phyloP scores from a whole-genome alignment of 2,113 vertebrate species.

The Gobiocypris rarus region DNA sequence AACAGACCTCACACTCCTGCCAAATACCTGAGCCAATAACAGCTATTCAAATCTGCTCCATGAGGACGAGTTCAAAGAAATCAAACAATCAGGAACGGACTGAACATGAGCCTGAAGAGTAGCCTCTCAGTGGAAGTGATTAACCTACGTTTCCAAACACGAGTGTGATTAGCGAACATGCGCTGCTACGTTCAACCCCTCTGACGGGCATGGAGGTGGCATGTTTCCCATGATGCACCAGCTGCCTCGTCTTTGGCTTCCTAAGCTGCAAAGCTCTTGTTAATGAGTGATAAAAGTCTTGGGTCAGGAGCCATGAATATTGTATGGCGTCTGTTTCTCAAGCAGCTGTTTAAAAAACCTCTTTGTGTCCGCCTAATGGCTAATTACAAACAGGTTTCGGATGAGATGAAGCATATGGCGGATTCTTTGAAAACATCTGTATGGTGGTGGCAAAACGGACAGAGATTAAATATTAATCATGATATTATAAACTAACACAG shows the following conservation, averaged over 20 bases:
- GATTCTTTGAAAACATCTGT: slow-evolving; percentile 69
- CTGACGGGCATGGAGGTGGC: not conserved
- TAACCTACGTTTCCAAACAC: not conserved
- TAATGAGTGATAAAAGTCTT: slow-evolving; percentile 61
- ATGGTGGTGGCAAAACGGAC: slow-evolving; percentile 48
- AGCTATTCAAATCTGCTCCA: slow-evolving; percentile 25
- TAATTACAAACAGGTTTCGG: slow-evolving; percentile 56
- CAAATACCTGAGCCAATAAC: slow-evolving; percentile 29
- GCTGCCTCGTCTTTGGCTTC: slow-evolving; percentile 6
- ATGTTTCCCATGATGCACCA: slow-evolving; percentile 33
- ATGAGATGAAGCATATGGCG: slow-evolving; percentile 66
- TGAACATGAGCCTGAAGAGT: slow-evolving; percentile 1
- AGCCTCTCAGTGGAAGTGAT: slow-evolving; percentile 7
- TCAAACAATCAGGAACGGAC: slow-evolving; percentile 14
- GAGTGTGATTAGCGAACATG: not conserved
- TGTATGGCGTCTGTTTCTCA: slow-evolving; percentile 51
- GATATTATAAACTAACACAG: slow-evolving; percentile 62
- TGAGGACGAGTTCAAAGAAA: slow-evolving; percentile 16
- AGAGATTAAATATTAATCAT: slow-evolving; percentile 74
- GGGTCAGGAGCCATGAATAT: slow-evolving; percentile 63
- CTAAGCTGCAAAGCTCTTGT: slow-evolving; percentile 35
- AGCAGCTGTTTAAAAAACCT: slow-evolving; percentile 58
- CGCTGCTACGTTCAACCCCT: not conserved
- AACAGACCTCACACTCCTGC: slow-evolving; percentile 35
- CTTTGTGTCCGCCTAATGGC: slow-evolving; percentile 52